These are phyloP conservation scores for Tyrophagus putrescentiae DNA, from an alignment of 1,140 invertebrate genomes.

Conservation along the genomic window DNA sequence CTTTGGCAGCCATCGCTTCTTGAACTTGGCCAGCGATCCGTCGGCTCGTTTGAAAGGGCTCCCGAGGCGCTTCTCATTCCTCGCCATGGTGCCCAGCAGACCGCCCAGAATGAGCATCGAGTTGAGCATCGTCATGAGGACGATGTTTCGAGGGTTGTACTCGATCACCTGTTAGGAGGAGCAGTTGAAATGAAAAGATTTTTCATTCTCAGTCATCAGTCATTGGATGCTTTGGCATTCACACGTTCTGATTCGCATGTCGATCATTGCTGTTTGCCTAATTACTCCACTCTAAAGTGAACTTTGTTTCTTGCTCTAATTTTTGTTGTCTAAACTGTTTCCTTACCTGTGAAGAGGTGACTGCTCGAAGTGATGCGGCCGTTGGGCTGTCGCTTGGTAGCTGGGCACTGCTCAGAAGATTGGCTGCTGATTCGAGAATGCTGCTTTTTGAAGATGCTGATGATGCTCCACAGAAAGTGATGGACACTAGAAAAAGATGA, in stretches of 20 bases:
- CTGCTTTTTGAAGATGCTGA: no score
- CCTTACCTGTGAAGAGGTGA: constrained; percentile 10
- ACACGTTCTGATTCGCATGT: no score
- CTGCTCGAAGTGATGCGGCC: background rate
- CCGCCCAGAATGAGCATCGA: constrained; percentile 8
- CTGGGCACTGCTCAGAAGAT: background rate
- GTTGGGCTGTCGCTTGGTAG: background rate
- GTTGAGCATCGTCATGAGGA: constrained; percentile 3
- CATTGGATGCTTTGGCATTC: no score
- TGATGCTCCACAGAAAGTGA: no score
- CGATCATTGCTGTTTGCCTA: background rate
- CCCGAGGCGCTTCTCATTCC: background rate
- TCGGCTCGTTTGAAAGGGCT: constrained; percentile 3
- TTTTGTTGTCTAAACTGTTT: no score
- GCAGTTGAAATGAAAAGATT: no score
- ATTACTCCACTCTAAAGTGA: no score
- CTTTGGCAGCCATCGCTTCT: constrained; percentile 2
- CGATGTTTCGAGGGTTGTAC: constrained; percentile 11
- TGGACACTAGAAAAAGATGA: no score
- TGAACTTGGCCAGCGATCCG: background rate
- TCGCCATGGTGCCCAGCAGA: background rate
- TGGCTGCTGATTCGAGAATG: no score
- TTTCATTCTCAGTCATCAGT: no score
- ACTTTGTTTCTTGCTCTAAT: no score
- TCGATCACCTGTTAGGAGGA: constrained; percentile 14